These are phyloP conservation scores for Dichetophora obliterata DNA, from an alignment of 2,888 invertebrate species.

Conservation along the genomic window DNA sequence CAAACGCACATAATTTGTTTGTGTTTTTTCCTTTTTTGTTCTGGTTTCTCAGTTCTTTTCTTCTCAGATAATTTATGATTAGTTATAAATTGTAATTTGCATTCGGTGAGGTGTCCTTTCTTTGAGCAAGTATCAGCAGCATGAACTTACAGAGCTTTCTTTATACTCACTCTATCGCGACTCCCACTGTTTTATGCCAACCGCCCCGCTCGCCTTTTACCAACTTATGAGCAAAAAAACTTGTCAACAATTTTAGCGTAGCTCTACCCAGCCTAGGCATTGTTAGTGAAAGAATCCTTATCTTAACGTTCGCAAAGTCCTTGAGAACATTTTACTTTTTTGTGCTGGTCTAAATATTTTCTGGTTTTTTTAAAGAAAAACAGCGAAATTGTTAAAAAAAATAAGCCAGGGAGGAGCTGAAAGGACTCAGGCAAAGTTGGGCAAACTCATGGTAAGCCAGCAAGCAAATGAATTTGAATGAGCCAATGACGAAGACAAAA, in stretches of 20 bases:
- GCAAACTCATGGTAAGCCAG: slow-evolving; percentile 31
- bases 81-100: slow-evolving; percentile 36
- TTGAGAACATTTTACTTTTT: slow-evolving; percentile 44
- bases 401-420: not conserved
- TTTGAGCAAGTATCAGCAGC: not conserved
- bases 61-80: slow-evolving; percentile 25
- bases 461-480: slow-evolving; percentile 38
- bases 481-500: slow-evolving; percentile 54
- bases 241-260: slow-evolving; percentile 30
- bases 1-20: slow-evolving; percentile 14
- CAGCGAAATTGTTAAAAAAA: slow-evolving; percentile 29
- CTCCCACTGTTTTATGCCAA: too few relatives aligned
- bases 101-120: slow-evolving; percentile 21
- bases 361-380: not conserved
- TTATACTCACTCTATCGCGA: not conserved
- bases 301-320: slow-evolving; percentile 25
- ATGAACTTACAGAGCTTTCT: not conserved
- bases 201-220: too few relatives aligned
- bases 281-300: slow-evolving; percentile 28
- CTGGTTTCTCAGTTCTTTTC: not conserved
- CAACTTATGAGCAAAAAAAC: not conserved
- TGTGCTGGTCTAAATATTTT: slow-evolving; percentile 50
- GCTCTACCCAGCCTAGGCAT: slow-evolving; percentile 8
- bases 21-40: not conserved
- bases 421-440: slow-evolving; percentile 11